Percentiles rank a stretch among this genome's conserved stretches.
These are phyloP conservation scores for Malurus splendens DNA, from an alignment of 2,797 vertebrate genomes.

Conservation along the genomic window DNA sequence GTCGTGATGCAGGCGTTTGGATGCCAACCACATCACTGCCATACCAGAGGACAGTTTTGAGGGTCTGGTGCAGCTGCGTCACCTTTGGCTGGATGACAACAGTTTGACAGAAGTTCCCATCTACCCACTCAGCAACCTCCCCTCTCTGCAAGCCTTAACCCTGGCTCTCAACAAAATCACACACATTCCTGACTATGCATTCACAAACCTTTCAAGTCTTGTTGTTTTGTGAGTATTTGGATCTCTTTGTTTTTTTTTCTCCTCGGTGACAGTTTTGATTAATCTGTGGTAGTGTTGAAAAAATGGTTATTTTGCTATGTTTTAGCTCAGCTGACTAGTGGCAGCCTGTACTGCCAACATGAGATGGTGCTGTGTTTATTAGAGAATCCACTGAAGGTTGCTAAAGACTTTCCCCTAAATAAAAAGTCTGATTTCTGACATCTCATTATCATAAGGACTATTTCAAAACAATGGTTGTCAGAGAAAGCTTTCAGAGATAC, in stretches of 20 bases:
- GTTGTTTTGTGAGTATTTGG: slow-evolving; percentile 90
- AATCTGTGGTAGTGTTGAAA: neutral
- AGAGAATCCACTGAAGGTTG: neutral
- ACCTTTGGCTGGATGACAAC: slow-evolving; percentile 98
- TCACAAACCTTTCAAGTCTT: slow-evolving; percentile 92
- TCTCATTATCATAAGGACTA: neutral
- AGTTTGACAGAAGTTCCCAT: slow-evolving; percentile 87
- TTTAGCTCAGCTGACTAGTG: neutral
- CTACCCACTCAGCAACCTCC: slow-evolving; percentile 84
- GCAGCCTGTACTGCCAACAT: neutral
- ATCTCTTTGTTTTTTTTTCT: neutral
- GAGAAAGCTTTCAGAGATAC: neutral
- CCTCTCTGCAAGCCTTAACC: slow-evolving; percentile 90
- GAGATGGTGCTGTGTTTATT: fast-evolving
- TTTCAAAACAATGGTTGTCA: neutral
- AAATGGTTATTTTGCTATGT: neutral
- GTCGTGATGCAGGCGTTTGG: slow-evolving; percentile 79
- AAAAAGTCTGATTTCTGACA: neutral
- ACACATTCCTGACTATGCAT: slow-evolving; percentile 88
- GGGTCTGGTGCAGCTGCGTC: slow-evolving; percentile 89
- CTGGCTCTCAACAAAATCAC: slow-evolving; percentile 93
- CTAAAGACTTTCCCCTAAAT: neutral
- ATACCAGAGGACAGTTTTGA: slow-evolving; percentile 94
- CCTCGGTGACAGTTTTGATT: neutral
- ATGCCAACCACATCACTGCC: slow-evolving; percentile 91